Evolutionary conservation across 2,888 invertebrate genomes (phyloP).

Genomic region (Drosophila stalkeri): DNA sequence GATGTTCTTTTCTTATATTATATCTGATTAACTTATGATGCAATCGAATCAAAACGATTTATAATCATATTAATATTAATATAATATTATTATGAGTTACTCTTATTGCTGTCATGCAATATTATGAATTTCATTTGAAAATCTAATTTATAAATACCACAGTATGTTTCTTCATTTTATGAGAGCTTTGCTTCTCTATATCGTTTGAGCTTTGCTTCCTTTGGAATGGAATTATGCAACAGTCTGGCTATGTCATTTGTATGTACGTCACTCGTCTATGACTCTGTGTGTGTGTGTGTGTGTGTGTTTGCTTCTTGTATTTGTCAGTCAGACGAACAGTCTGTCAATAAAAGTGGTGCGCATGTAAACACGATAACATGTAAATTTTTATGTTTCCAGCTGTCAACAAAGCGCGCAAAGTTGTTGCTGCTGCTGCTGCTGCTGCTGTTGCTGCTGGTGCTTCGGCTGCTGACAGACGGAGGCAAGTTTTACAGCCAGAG

Average conservation of each 20-base stretch:
- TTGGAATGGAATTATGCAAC: conserved; percentile 60
- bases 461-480: conserved; percentile 33
- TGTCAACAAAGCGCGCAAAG: conserved; percentile 55
- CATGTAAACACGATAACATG: conserved; percentile 67
- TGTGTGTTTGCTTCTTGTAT: conserved; percentile 31
- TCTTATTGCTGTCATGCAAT: no score
- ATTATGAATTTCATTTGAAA: no score
- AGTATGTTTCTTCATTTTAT: background rate
- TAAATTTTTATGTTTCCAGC: conserved; percentile 73
- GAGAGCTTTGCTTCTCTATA: conserved; percentile 5
- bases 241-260: conserved; percentile 48
- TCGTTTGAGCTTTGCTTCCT: conserved; percentile 23
- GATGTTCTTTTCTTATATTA: background rate
- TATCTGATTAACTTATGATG: background rate
- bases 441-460: conserved; percentile 5
- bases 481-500: conserved; percentile 49
- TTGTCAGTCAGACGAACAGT: conserved; percentile 36
- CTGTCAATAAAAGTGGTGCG: conserved; percentile 65
- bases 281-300: conserved; percentile 1
- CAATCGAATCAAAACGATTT: no score
- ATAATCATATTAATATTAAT: background rate
- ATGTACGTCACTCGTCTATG: conserved; percentile 37
- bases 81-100: background rate
- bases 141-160: background rate
- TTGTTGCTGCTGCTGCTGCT: conserved; percentile 12